Evolutionary conservation across 2,113 vertebrate species (phyloP), one percentile per base, ranked within the genome.

Genomic region (Lethenteron reissneri): DNA sequence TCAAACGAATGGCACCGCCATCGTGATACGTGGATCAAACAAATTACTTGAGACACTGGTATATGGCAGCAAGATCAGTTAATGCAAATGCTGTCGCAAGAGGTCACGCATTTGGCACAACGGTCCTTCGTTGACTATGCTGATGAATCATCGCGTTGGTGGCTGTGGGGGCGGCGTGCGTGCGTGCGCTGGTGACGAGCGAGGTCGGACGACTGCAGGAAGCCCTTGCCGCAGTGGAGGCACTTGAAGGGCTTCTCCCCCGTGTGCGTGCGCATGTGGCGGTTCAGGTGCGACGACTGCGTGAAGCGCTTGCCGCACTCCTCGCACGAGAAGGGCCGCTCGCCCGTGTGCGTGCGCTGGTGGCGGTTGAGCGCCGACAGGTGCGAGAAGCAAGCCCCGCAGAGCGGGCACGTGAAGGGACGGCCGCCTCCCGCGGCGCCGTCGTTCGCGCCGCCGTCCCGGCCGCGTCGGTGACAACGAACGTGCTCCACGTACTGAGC

Each of bases 201-300:
- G n/a, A 68, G 64, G 25, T 68, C 64, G 25, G n/a, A 68, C 64
- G 64, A 68, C 25, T 68, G 64, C n/a, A 68, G 64, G 64, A 68
- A 68, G 25, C 64, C 64, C 25, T 68, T 68, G n/a, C 64, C 64
- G 11, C 64, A 68, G 10, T 17, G 25, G 64, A 25, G 25, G 25
- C 64, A 68, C 64, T 68, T 68, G 64, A 68, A 68, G 64, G 64
- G 64, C 64, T 68, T 68, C n/a, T 68, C 64, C n/a, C 64, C 64
- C 64, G 64, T 68, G 64, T 68, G 64, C 64, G 64, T 68, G 64
- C 64, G 64, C 64, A 68, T 68, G 64, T 68, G 64, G 9, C 64
- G 64, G 25, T 68, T 68, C n/a, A 68, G 64, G 64, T 68, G 64
- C 8, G 64, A 68, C 8, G 64, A 68, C 64, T 68, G 64, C 64